A percentile compares a stretch with the other conserved stretches of the same genome.
phyloP scores from a whole-genome alignment of 2,797 vertebrate genomes.

The Epinephelus coioides region DNA sequence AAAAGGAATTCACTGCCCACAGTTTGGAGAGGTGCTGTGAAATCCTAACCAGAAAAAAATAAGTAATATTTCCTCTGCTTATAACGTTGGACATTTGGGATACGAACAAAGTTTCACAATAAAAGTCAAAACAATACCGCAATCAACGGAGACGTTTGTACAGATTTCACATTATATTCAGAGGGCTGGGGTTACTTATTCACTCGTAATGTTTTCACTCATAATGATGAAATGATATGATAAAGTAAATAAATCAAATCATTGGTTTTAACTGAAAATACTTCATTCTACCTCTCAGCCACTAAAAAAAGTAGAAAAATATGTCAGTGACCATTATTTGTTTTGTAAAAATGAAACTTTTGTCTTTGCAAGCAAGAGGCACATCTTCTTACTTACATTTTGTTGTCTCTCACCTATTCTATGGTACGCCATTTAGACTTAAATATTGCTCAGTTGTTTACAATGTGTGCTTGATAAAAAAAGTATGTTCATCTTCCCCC shows the following conservation, averaged over 20 bases:
- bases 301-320: conserved; percentile 77
- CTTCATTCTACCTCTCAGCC: conserved; percentile 93
- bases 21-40: conserved; percentile 73
- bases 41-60: conserved; percentile 64
- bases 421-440: conserved; percentile 85
- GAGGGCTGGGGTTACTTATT: conserved; percentile 87
- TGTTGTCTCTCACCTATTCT: conserved; percentile 85
- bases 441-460: conserved; percentile 87
- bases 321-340: conserved; percentile 83
- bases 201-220: conserved; percentile 82
- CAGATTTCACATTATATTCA: conserved; percentile 86
- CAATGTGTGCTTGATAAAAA: conserved; percentile 85
- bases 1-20: conserved; percentile 71
- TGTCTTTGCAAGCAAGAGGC: conserved; percentile 84
- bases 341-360: conserved; percentile 86
- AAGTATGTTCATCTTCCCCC: conserved; percentile 81
- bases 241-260: conserved; percentile 79
- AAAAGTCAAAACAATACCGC: conserved; percentile 68
- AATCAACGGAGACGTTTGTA: conserved; percentile 83
- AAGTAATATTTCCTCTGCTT: conserved; percentile 81
- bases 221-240: conserved; percentile 79
- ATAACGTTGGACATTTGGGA: conserved; percentile 87
- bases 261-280: conserved; percentile 82
- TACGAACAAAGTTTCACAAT: conserved; percentile 88
- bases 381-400: conserved; percentile 85